Conservation (phyloP, 2,888 invertebrate genomes). For the Cerceris rybyensis region DNA sequence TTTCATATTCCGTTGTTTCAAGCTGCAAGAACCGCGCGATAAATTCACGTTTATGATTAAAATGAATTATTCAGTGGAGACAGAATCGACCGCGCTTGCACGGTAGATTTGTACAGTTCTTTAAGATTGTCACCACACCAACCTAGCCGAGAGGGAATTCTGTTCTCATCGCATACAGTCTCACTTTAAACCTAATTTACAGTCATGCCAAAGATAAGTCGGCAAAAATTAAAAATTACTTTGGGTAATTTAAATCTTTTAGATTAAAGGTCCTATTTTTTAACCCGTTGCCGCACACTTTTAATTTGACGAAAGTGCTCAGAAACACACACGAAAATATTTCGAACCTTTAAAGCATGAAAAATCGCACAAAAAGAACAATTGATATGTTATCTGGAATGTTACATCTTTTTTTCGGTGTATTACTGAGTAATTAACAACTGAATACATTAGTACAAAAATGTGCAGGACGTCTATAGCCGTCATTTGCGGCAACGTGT, state of each 20-base stretch:
- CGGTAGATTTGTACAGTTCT: constrained; percentile 44
- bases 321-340: no score
- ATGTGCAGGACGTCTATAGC: no score
- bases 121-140: constrained; percentile 24
- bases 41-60: constrained; percentile 66
- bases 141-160: constrained; percentile 20
- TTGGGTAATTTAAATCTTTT: not conserved
- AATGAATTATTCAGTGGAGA: constrained; percentile 67
- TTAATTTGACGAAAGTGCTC: no score
- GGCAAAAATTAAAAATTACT: constrained; percentile 7
- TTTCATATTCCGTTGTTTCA: constrained; percentile 24
- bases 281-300: no score
- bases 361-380: no score
- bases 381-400: no score
- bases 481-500: no score
- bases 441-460: no score
- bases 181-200: constrained; percentile 23
- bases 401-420: no score
- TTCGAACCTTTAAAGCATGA: no score
- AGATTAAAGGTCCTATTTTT: not conserved
- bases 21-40: constrained; percentile 52
- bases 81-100: constrained; percentile 43
- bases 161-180: constrained; percentile 13
- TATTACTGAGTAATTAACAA: no score
- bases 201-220: constrained; percentile 3